Evolutionary conservation across 1,140 invertebrate species (phyloP), one percentile per base, ranked within the genome.

Genomic region (Diabrotica virgifera): DNA sequence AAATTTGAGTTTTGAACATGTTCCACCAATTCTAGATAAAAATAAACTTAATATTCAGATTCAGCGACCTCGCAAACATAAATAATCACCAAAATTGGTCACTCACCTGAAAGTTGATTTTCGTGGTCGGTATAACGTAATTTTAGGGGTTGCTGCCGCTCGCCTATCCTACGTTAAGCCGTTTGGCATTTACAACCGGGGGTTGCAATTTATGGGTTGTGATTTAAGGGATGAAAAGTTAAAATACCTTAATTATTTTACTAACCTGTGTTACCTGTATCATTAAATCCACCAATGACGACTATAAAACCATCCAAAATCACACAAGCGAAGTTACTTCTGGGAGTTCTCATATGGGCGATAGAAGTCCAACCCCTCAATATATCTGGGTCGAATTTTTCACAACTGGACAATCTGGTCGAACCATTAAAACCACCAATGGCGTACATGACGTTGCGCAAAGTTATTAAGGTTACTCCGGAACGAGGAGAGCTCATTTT

Each of bases 271-370:
- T 67, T 56, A 82, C 53, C 53, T 62, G 51, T 62, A 11, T 87
- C 89, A 77, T 91, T 87, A 75, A 90, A 92, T 7, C 90, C 90
- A 38, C 90, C 90, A 58, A 90, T 87, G 10, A 86, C 87, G 69
- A 85, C 87, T 63, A 90, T 89, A 80, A 84, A 85, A 62, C 86
- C 85, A 69, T 89, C 88, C 14, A 89, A 74, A 54, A 89, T 81
- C 6, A 84, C 85, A 2, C 86, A 85, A 2, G 89, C 89, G 73
- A 92, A 92, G 73, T 92, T 93, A 75, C 90, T 91, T 59, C 90
- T 82, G 0, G 89, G 85, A 62, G 83, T 86, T 69, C 87, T 85
- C 91, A 93, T 93, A 64, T 88, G 86, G 8, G 90, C 84, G 0
- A 90, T 78, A 65, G 82, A 79, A 53, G 79, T 79, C 83, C 83